Base-by-base conservation (phyloP, 2,113 vertebrate genomes). In the Ornithorhynchus anatinus region DNA sequence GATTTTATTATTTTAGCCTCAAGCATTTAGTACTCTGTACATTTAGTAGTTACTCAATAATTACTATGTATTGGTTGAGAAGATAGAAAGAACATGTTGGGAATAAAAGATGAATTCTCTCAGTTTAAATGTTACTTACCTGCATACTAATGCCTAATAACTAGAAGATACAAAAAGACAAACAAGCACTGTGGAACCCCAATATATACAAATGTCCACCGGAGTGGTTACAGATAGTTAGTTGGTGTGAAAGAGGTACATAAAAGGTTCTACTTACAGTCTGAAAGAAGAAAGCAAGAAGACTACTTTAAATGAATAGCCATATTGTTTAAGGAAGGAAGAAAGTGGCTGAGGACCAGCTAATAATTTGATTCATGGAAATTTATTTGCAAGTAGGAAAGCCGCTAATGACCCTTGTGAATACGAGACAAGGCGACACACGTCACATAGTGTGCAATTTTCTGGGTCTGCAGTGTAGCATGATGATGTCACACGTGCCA, bases 341-440 rank as follows among this genome's bases (percentile, higher is more conserved):
- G 53, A 9, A 3, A 14, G 31, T 2, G n/a, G n/a, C n/a, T n/a
- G 20, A 66, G 38, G 40, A 19, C 74, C 43, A 29, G 27, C 37
- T 39, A 54, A 71, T 5, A 74, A 78, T 45, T 61, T 22, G 17
- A 2, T 75, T 68, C 60, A 59, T 71, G 77, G 66, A 78, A 81
- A 79, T 69, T 70, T 75, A 60, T 75, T 77, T 77, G 75, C 78
- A 79, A 81, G 75, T 72, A 72, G 69, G n/a, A n/a, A n/a, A n/a
- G n/a, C n/a, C n/a, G n/a, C n/a, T n/a, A n/a, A n/a, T n/a, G n/a
- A n/a, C n/a, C n/a, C n/a, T n/a, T n/a, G n/a, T n/a, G n/a, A n/a
- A n/a, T n/a, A n/a, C n/a, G n/a, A n/a, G n/a, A n/a, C n/a, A n/a
- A n/a, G n/a, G n/a, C n/a, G n/a, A n/a, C n/a, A n/a, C n/a, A n/a